A percentile compares a stretch with the other conserved stretches of the same genome.
Evolutionary conservation across 2,797 vertebrate species (phyloP).

Genomic region (Macropodus opercularis): DNA sequence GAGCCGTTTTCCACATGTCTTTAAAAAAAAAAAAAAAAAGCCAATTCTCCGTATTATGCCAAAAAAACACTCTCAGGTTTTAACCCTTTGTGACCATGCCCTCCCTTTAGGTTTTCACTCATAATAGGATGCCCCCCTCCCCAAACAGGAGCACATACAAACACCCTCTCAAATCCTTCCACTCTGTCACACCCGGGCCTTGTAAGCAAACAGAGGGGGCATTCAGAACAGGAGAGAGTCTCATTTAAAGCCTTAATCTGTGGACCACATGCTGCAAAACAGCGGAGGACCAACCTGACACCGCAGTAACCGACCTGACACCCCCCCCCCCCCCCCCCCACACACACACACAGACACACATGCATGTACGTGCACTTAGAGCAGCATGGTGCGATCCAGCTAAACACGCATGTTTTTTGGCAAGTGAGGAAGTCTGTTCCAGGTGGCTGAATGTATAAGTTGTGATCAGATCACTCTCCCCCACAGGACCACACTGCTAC

Average conservation of each 20-base stretch:
- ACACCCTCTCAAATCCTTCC: slow-evolving; percentile 69
- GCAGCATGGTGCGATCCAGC: slow-evolving; percentile 48
- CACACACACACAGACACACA: slow-evolving; percentile 22
- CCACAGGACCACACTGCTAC: slow-evolving; percentile 22
- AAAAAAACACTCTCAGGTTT: slow-evolving; percentile 78
- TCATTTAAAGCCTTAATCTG: slow-evolving; percentile 78
- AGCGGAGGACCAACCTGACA: slow-evolving; percentile 54
- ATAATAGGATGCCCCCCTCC: slow-evolving; percentile 62
- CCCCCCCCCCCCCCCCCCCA: too few relatives aligned
- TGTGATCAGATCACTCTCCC: slow-evolving; percentile 50
- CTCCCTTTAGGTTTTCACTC: slow-evolving; percentile 60
- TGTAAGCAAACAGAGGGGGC: slow-evolving; percentile 78
- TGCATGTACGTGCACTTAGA: slow-evolving; percentile 3
- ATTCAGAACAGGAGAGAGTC: slow-evolving; percentile 75
- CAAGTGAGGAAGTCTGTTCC: slow-evolving; percentile 56
- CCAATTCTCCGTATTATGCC: slow-evolving; percentile 69
- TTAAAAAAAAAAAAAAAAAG: slow-evolving; percentile 52
- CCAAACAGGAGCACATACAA: slow-evolving; percentile 67
- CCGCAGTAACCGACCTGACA: slow-evolving; percentile 36
- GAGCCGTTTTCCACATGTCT: slow-evolving; percentile 85
- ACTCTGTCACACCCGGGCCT: slow-evolving; percentile 67
- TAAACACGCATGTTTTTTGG: slow-evolving; percentile 71
- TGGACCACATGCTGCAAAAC: slow-evolving; percentile 73
- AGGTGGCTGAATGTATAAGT: slow-evolving; percentile 72
- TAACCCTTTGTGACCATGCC: slow-evolving; percentile 78